Evolutionary conservation across 2,888 invertebrate species (phyloP).

Genomic region (Carabus problematicus): DNA sequence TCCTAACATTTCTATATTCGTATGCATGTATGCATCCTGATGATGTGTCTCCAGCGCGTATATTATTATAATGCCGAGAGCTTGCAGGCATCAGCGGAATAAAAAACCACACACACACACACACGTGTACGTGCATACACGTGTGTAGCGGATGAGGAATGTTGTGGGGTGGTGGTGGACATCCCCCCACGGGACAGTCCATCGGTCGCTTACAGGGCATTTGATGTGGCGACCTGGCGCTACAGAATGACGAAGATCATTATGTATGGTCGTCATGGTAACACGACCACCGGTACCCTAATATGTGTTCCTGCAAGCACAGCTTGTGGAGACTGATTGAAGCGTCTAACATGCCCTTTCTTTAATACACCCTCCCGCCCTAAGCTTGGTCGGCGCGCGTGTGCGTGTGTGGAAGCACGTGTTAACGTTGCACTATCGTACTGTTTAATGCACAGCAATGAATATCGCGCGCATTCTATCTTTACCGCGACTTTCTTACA

Average conservation of each 20-base stretch:
- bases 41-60: slow-evolving; percentile 4
- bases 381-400: too few relatives aligned
- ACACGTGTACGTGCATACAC: too few relatives aligned
- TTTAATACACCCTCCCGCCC: too few relatives aligned
- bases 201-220: neutral
- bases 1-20: neutral
- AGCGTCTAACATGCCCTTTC: too few relatives aligned
- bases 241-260: slow-evolving; percentile 39
- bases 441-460: slow-evolving; percentile 23
- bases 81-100: neutral
- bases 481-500: neutral
- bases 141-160: too few relatives aligned
- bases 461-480: slow-evolving; percentile 6
- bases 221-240: slow-evolving; percentile 21
- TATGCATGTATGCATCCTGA: neutral
- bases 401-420: too few relatives aligned
- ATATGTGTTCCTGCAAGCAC: too few relatives aligned
- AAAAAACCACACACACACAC: neutral
- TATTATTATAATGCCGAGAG: slow-evolving; percentile 37
- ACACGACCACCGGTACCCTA: slow-evolving; percentile 14
- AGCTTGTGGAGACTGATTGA: too few relatives aligned
- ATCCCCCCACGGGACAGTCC: slow-evolving; percentile 1
- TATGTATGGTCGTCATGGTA: slow-evolving; percentile 39
- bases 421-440: too few relatives aligned
- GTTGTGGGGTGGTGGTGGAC: too few relatives aligned